Conservation (phyloP, 2,113 vertebrate genomes). For the Edolisoma coerulescens region DNA sequence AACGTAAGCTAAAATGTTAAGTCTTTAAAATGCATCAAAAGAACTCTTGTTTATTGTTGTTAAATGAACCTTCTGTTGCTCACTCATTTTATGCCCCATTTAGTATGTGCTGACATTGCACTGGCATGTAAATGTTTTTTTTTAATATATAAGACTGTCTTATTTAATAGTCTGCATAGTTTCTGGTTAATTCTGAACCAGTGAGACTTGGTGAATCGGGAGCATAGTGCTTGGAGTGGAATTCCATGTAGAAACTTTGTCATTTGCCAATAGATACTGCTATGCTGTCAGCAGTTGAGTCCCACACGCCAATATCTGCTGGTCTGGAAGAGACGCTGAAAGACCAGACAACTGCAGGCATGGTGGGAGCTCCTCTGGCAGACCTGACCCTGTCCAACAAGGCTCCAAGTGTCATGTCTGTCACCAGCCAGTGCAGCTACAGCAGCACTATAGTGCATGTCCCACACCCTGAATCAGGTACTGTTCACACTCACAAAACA, state of each 20-base stretch:
- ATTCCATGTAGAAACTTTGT: neutral
- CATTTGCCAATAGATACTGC: slow-evolving; percentile 46
- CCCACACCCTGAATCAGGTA: slow-evolving; percentile 84
- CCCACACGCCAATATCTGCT: slow-evolving; percentile 62
- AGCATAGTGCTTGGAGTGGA: neutral
- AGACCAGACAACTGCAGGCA: slow-evolving; percentile 23
- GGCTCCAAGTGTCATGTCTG: slow-evolving; percentile 82
- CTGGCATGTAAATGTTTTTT: neutral
- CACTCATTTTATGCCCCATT: neutral
- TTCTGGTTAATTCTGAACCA: neutral
- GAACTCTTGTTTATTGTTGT: neutral
- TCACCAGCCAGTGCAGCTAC: slow-evolving; percentile 86
- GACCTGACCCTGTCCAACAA: slow-evolving; percentile 77
- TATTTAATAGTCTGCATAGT: neutral
- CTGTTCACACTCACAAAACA: neutral
- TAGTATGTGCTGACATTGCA: neutral
- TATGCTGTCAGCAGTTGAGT: slow-evolving; percentile 12
- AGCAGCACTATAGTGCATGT: slow-evolving; percentile 83
- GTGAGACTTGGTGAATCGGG: neutral
- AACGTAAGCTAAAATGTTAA: neutral
- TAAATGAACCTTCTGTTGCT: neutral
- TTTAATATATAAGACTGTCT: neutral
- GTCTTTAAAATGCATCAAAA: neutral
- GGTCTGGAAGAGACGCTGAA: neutral
- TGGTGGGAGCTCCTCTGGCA: slow-evolving; percentile 70